Base-by-base conservation (phyloP, 1,140 invertebrate species). In the Drosophila gunungcola region DNA sequence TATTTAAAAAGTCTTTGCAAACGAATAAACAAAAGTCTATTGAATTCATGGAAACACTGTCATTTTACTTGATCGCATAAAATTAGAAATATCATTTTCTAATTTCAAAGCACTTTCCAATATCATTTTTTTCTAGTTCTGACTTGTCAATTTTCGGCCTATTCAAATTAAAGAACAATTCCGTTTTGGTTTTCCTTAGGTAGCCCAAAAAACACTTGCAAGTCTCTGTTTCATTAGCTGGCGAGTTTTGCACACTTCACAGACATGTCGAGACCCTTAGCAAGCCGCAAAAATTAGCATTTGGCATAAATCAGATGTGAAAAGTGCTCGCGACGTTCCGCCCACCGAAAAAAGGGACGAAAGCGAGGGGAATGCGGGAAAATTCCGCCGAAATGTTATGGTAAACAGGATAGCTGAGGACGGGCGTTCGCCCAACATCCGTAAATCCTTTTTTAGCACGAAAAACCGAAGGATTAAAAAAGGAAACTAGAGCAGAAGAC, bases 381-480 rank as follows among this genome's bases (percentile, higher is more conserved):
- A 52, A 53, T 67, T 86, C 70, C 79, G 75, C 48, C 41, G 82
- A 86, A 83, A 76, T 76, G 38, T 73, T 82, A 83, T 86, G 83
- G 64, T 88, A 70, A 74, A 65, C 61, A 88, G 61, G 27, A 39
- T 12, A 12, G 42, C 4, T 21, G n/a, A 21, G 21, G 27, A 21
- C 36, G 21, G 61, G 34, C 34, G 41, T 27, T 51, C 42, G 43
- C 54, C 51, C 46, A 73, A 82, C 79, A 88, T 79, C 79, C 83
- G 83, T 73, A 86, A 86, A 86, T 86, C 83, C 84, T 88, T 88
- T 86, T 86, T 88, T 88, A 88, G 79, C 83, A 62, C 65, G 83
- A 88, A 88, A 88, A 88, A 69, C 83, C 83, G 83, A 88, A 88
- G 83, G 83, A 88, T 88, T 88, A 88, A 88, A 88, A 88, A 88